phyloP scores from a whole-genome alignment of 2,797 vertebrate genomes.

The Tragopan temminckii region DNA sequence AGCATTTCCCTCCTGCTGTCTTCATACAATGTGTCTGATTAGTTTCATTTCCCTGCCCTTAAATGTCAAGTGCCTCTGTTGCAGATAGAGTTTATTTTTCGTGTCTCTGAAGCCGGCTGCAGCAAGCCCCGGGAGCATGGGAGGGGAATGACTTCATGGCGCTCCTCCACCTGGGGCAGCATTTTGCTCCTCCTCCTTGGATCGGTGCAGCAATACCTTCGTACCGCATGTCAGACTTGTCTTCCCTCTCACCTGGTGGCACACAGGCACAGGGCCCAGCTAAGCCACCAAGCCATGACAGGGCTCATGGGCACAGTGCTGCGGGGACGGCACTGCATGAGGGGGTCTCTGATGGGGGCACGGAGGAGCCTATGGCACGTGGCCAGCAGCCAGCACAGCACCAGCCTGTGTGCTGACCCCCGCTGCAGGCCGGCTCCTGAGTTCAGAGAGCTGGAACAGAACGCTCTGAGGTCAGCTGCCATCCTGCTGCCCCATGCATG shows the following conservation, averaged over 20 bases:
- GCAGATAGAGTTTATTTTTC: not conserved
- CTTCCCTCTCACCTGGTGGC: not conserved
- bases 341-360: not conserved
- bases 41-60: slow-evolving; percentile 1
- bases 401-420: not conserved
- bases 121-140: not conserved
- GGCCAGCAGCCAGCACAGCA: not conserved
- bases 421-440: not conserved
- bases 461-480: not conserved
- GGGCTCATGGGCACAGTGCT: not conserved
- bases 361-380: not conserved
- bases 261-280: not conserved
- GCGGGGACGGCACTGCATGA: not conserved
- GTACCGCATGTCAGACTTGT: not conserved
- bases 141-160: not conserved
- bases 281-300: not conserved
- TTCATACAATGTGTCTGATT: not conserved
- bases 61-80: slow-evolving; percentile 27
- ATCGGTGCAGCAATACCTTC: not conserved
- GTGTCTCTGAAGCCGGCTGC: not conserved
- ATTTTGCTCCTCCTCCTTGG: slow-evolving; percentile 34
- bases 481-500: not conserved
- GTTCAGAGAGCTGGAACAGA: fast-evolving
- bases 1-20: slow-evolving; percentile 33
- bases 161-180: not conserved